Evolutionary conservation across 23 tunicate species (phyloP).

Genomic region (Phallusia fumigata): DNA sequence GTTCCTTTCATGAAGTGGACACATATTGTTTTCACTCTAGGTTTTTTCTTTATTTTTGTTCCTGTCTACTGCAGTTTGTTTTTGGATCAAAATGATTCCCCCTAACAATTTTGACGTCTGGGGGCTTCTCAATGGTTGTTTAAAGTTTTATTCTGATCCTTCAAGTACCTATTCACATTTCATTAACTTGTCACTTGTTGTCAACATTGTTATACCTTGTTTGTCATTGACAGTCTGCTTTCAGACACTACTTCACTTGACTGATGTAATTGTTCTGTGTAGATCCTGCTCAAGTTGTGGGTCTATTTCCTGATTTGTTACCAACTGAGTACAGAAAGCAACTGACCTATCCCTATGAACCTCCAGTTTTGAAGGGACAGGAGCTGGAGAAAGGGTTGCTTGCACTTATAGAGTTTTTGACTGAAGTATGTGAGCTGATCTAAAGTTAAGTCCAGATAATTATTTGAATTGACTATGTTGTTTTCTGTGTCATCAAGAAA

Average conservation of each 20-base stretch:
- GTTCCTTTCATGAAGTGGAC: too few species aligned
- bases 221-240: too few species aligned
- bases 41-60: too few species aligned
- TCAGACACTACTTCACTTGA: too few species aligned
- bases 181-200: too few species aligned
- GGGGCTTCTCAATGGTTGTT: too few species aligned
- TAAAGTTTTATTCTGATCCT: too few species aligned
- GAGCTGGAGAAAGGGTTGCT: slow-evolving; percentile 64
- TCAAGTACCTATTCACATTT: not conserved
- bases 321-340: slow-evolving; percentile 43
- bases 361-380: slow-evolving; percentile 26
- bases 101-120: too few species aligned
- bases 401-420: slow-evolving; percentile 72
- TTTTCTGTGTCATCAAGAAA: slow-evolving; percentile 44
- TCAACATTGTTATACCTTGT: too few species aligned
- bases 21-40: too few species aligned
- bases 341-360: slow-evolving; percentile 51
- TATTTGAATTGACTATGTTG: not conserved
- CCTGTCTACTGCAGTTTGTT: too few species aligned
- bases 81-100: too few species aligned
- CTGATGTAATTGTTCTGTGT: not conserved
- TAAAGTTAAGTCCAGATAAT: not conserved
- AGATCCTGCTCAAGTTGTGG: slow-evolving; percentile 92
- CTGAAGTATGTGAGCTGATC: slow-evolving; percentile 35
- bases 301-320: slow-evolving; percentile 71